Evolutionary conservation across 2,113 vertebrate genomes (phyloP), one percentile per base, ranked within the genome.

Genomic region (Menura novaehollandiae): DNA sequence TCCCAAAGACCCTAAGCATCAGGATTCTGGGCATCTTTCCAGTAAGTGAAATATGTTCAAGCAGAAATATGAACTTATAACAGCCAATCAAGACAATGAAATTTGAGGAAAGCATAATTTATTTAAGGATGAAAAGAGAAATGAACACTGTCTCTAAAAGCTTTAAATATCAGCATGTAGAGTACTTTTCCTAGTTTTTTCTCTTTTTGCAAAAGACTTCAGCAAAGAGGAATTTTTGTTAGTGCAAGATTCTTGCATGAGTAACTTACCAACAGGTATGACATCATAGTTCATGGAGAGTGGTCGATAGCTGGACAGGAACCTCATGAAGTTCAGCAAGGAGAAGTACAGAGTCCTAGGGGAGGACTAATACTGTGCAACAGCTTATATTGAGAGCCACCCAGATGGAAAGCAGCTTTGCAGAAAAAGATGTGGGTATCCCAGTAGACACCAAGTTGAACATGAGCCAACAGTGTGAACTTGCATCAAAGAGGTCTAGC

Each of bases 321-420:
- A n/a, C 16, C 17, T 41, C 33, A 14, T 51, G 32, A 51, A 37
- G 6, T 58, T 73, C 43, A 49, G 13, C 32, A 43, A 67, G 21
- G 63, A 43, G 33, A 60, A 83, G 22, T 55, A 24, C 24, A 27
- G 49, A 43, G 32, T 41, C 13, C 49, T 27, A 49, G 7, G 32
- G 15, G 24, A 55, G 15, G 15, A 37, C 10, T 7, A 32, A 19
- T 1, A 0, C 8, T n/a, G 20, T 27, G 15, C 10, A 23, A 26
- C 12, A 35, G 27, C 10, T 63, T 23, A 15, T 56, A 16, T 11
- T 43, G 35, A 27, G 41, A 33, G 30, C 9, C 30, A 47, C 13
- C 3, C 7, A 47, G 24, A 12, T 83, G 39, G 21, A 83, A 35
- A 68, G 24, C 22, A 51, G 12, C 23, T 62, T 51, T n/a, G 21